Base-by-base conservation (phyloP, 2,113 vertebrate species). In the Anolis carolinensis region DNA sequence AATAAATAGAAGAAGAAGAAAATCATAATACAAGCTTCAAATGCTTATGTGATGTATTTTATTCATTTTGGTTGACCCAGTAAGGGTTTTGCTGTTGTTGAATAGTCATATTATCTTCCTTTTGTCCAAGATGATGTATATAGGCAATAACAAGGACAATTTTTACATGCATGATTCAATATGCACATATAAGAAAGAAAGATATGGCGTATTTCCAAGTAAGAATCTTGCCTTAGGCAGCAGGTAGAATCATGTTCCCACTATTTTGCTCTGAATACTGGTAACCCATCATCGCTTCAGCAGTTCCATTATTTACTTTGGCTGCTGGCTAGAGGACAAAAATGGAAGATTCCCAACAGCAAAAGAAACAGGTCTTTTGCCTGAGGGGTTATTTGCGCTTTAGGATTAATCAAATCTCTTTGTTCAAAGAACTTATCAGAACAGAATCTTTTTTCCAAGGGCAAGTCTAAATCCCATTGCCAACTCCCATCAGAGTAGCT, bases 121-220 rank as follows among this genome's bases (percentile, higher is more conserved):
- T n/a, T 48, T 48, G 23, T n/a, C 74, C 52, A 18, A n/a, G 13
- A 48, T 27, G 39, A 20, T 7, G 18, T 36, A 68, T 71, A 34
- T 5, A 16, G 25, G 6, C 23, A 2, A 75, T 4, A 75, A 36
- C 13, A 39, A 39, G 71, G 20, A 4, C 34, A 36, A 73, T 44
- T 39, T 73, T 39, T 39, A 39, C 2, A 14, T 77, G 50, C 7
- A 77, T n/a, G 27, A 77, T 18, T 20, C 48, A n/a, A 50, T 50
- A 14, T 8, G 20, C 18, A 16, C 23, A 30, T 16, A 55, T 18
- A 59, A 55, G 9, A 55, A 5, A 77, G 11, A 3, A 1, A 2
- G 0, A 0, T 0, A 2, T 18, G 16, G 73, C 30, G 34, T 73
- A 1, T 11, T 1, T 39, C 23, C 44, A 63, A 39, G 0, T 0